Evolutionary conservation across 2,888 invertebrate genomes (phyloP), one percentile per base, ranked within the genome.

Genomic region (Andricus curvator): DNA sequence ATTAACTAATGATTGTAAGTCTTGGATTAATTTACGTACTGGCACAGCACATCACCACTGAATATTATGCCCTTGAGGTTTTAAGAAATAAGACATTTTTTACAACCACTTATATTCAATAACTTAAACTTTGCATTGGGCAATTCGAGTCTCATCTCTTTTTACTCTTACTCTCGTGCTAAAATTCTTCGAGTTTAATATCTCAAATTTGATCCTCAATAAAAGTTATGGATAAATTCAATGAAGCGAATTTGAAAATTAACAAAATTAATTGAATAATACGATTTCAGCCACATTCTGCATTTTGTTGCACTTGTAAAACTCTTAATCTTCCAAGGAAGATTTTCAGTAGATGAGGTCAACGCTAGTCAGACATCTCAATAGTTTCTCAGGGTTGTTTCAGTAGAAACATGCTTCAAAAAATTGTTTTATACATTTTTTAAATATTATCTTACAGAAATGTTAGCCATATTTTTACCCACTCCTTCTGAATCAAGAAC

Each of bases 311-410:
- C 60, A 60, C 22, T 60, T 22, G 48, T 64, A 70, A 29, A 78
- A 67, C 78, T 80, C 68, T 81, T 70, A 79, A 79, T 77, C 80
- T 81, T 78, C 77, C 70, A 70, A 77, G 80, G 77, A 83, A 74
- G 56, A 74, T 56, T 84, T 79, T 81, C 88, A 89, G 89, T 89
- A 90, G 90, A 90, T 90, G 88, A 87, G 81, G 83, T 83, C 85
- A 84, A 83, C 85, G 86, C 85, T 88, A 87, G 90, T 89, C 89
- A 88, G 90, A 88, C 89, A 76, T 80, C 77, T 76, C 81, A 79
- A 56, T 5, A 68, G 22, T 56, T 33, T 51, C 56, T 22, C 56
- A 56, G 33, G 74, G 56, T 74, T 17, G 74, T 74, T 74, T 29
- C n/a, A 74, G 25, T 17, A 22, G 15, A 48, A 70, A 20, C 17